Conservation (phyloP, 2,797 vertebrate genomes). For the Typhlichthys subterraneus region DNA sequence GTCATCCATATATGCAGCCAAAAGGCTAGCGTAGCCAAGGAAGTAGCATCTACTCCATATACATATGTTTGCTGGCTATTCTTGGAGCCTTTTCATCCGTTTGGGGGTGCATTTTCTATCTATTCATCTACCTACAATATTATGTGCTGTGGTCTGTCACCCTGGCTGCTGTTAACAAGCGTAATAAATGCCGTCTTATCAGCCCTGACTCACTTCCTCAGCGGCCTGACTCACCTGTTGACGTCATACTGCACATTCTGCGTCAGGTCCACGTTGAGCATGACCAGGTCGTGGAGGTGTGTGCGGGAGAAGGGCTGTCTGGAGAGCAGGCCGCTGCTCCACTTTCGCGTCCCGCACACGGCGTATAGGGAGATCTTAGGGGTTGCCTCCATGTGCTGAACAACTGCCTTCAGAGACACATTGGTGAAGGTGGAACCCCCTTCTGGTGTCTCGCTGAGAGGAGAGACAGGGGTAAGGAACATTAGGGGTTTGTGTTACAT, state of each 20-base stretch:
- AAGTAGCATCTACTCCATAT: no score
- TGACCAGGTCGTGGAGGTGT: conserved; percentile 90
- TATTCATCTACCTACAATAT: no score
- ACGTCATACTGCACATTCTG: conserved; percentile 98
- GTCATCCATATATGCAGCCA: no score
- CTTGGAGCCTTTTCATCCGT: no score
- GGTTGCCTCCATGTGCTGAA: conserved; percentile 93
- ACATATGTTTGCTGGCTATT: no score
- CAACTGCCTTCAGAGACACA: conserved; percentile 88
- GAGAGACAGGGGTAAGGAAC: not conserved
- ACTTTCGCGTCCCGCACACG: conserved; percentile 89
- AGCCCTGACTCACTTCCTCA: not conserved
- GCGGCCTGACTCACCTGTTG: conserved; percentile 83
- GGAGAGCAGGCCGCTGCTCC: conserved; percentile 84
- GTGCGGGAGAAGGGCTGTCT: conserved; percentile 85
- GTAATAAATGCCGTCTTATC: no score
- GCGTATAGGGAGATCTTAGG: conserved; percentile 93
- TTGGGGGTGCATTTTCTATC: no score
- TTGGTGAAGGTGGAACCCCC: conserved; percentile 75
- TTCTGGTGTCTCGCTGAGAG: conserved; percentile 77
- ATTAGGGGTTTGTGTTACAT: not conserved
- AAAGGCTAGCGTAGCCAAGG: no score
- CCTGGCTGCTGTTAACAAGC: no score
- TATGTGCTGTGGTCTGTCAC: no score
- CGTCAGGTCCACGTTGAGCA: conserved; percentile 95